phyloP scores from a whole-genome alignment of 30 jellyfish, hydroid and myxozoan genomes.

The Hydra vulgaris region DNA sequence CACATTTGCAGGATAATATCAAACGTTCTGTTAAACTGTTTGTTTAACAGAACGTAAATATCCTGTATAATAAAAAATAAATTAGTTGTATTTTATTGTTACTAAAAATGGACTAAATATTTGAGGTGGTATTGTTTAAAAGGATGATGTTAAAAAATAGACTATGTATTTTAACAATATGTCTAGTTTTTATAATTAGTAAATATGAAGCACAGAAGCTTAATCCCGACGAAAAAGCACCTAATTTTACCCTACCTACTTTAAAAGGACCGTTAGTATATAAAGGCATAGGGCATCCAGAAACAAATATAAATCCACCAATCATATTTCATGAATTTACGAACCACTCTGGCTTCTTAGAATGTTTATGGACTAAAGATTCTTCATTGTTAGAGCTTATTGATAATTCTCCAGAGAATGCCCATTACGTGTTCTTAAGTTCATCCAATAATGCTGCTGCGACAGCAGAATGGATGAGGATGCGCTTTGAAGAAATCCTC shows the following conservation, averaged over 20 bases:
- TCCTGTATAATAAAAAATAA: neutral
- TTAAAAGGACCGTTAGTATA: constrained; percentile 63
- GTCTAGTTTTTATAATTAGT: neutral
- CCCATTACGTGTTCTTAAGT: constrained; percentile 74
- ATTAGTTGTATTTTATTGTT: neutral
- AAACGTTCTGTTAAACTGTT: neutral
- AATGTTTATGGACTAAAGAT: constrained; percentile 85
- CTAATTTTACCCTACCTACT: constrained; percentile 76
- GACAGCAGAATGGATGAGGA: constrained; percentile 87
- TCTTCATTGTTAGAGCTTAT: constrained; percentile 55
- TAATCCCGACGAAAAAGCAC: constrained; percentile 87
- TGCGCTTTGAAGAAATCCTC: constrained; percentile 50
- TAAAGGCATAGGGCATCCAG: constrained; percentile 51
- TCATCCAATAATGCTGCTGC: constrained; percentile 59
- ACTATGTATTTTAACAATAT: neutral
- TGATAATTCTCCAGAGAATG: constrained; percentile 72
- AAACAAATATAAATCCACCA: constrained; percentile 71
- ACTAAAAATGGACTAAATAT: neutral
- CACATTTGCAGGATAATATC: neutral
- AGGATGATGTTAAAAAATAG: neutral
- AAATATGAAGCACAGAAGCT: constrained; percentile 10
- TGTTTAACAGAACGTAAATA: neutral
- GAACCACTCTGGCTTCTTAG: constrained; percentile 79
- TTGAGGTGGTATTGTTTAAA: neutral
- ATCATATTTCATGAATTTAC: constrained; percentile 86